Percentiles rank a stretch among this genome's conserved stretches.
Conservation (phyloP, 2,113 vertebrate genomes). For the Colaptes auratus region DNA sequence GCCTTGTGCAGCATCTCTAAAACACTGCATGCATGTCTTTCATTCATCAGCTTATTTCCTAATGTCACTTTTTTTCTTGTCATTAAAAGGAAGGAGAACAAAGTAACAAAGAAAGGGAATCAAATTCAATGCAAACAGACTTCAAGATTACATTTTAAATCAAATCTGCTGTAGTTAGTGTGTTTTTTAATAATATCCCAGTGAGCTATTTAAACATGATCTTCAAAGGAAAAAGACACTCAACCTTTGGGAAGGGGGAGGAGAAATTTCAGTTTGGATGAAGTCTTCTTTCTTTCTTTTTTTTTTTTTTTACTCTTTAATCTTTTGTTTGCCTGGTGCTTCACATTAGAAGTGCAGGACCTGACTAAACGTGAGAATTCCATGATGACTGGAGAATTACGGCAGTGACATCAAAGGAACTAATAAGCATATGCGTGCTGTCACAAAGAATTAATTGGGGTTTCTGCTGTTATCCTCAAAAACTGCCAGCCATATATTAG, state of each 20-base stretch:
- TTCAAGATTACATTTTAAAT: not conserved
- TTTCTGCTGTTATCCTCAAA: not conserved
- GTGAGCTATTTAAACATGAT: not conserved
- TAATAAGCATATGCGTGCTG: not conserved
- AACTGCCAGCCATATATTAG: not conserved
- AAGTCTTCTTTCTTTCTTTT: not conserved
- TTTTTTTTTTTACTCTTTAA: not conserved
- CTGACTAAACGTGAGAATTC: not conserved
- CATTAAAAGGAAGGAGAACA: not conserved
- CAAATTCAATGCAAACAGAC: not conserved
- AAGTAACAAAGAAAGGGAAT: not conserved
- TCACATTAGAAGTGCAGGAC: not conserved
- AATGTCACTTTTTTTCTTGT: not conserved
- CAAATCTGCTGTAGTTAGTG: not conserved
- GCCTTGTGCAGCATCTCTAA: not conserved
- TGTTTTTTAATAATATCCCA: not conserved
- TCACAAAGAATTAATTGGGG: not conserved
- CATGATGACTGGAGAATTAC: not conserved
- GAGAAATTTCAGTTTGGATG: not conserved
- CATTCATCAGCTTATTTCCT: not conserved
- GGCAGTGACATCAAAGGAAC: not conserved
- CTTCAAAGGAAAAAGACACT: not conserved
- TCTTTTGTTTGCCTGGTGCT: not conserved
- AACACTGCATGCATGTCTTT: not conserved
- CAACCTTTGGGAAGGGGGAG: not conserved